Base-by-base conservation (phyloP, 64 coral and sea anemone genomes). In the Stichodactyla mertensii region DNA sequence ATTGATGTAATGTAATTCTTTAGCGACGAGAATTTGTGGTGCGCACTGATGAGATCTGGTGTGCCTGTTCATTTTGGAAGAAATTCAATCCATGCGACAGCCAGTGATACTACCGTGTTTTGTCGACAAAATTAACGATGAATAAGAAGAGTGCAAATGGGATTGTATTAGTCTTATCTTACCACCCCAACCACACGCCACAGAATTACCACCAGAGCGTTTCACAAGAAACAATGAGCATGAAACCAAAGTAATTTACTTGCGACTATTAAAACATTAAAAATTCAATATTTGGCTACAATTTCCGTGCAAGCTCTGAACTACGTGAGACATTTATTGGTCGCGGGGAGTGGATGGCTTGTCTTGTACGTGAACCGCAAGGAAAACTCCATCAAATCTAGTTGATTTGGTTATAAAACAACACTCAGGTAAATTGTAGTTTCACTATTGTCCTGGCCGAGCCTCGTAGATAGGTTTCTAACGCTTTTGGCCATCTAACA, bases 131-230 rank as follows among this genome's bases (percentile, higher is more conserved):
- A 74, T 74, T 74, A 31, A 2, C 10, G 24, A 74, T 74, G 27
- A 31, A 74, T 74, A 31, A 19, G 24, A 74, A 74, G 11, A 27
- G 69, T 27, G 26, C 69, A 74, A 74, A 74, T 74, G 12, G 10
- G 9, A 71, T 8, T 74, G 27, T 74, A 74, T 74, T 74, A 23
- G 24, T 27, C 69, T 81, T 81, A 81, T 81, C 78, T 81, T 81
- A 4, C 8, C 0, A 5, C 13, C 45, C 5, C 36, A 31, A 55
- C 78, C 78, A 52, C 78, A 81, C 5, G 19, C 53, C 53, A 52
- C 78, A 53, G 4, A 53, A 81, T 52, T 81, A 52, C 78, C 78
- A 81, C 78, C 78, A 81, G 52, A 81, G 53, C 15, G 78, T 15
- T 53, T 74, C 6, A n/a, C 69, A 23, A 31, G 28, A 74, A 74